Evolutionary conservation across 2,797 vertebrate species (phyloP).

Genomic region (Leptoclinus maculatus): DNA sequence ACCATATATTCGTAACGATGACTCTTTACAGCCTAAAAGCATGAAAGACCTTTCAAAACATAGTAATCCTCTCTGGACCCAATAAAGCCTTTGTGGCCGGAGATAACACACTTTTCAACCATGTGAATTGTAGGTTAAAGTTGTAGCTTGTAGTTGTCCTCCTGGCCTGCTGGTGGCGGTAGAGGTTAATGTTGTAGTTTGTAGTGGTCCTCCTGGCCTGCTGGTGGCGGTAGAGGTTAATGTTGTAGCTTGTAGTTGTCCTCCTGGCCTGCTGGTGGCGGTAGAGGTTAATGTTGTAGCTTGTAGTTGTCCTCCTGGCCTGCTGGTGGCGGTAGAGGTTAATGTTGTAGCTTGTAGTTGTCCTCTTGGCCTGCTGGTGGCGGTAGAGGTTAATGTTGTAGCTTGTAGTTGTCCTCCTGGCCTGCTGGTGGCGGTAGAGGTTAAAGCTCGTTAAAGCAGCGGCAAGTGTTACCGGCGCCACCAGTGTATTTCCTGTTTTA

Average conservation of each 20-base stretch:
- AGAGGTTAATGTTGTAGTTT: background rate
- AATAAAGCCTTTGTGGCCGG: too few species aligned
- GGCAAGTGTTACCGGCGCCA: background rate
- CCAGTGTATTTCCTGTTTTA: conserved; percentile 39
- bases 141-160: too few species aligned
- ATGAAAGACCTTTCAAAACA: background rate
- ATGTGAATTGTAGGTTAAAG: too few species aligned
- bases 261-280: conserved; percentile 63
- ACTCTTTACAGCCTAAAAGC: background rate
- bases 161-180: background rate
- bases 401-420: conserved; percentile 40
- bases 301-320: too few species aligned
- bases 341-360: too few species aligned
- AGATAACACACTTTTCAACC: too few species aligned
- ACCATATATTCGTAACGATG: too few species aligned
- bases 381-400: background rate
- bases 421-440: conserved; percentile 57
- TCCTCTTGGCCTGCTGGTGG: too few species aligned
- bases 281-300: background rate
- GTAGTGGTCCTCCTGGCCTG: conserved; percentile 53
- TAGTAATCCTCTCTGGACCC: background rate
- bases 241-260: conserved; percentile 20
- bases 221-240: conserved; percentile 37
- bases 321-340: background rate
- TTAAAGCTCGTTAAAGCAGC: background rate